A percentile compares a stretch with the other conserved stretches of the same genome.
phyloP scores from a whole-genome alignment of 2,113 vertebrate species.

The Isurus oxyrinchus region DNA sequence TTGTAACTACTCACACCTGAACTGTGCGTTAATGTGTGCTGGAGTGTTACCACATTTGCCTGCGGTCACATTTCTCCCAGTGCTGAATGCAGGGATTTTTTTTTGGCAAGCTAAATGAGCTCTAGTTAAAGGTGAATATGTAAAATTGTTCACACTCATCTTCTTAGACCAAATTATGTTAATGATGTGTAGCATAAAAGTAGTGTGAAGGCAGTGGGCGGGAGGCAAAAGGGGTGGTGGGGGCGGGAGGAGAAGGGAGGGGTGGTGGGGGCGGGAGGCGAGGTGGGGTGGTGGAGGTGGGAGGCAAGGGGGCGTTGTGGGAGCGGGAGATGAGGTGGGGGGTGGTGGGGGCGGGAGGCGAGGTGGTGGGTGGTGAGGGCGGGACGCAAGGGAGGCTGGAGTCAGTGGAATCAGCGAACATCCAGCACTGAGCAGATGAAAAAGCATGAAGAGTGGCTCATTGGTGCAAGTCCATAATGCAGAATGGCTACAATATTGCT shows the following conservation, averaged over 20 bases:
- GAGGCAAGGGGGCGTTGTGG: too few relatives aligned
- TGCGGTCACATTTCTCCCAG: not conserved
- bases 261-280: too few relatives aligned
- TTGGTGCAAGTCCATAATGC: not conserved
- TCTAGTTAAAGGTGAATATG: not conserved
- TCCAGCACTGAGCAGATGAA: not conserved
- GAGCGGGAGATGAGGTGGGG: too few relatives aligned
- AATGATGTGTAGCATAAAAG: not conserved
- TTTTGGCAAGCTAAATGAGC: not conserved
- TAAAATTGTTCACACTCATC: not conserved
- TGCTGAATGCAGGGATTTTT: not conserved
- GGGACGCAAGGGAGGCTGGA: too few relatives aligned
- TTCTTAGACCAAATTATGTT: not conserved
- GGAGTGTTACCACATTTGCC: not conserved
- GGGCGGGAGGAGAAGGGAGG: too few relatives aligned
- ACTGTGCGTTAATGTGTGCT: not conserved
- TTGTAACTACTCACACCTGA: slow-evolving; percentile 5
- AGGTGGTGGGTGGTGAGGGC: too few relatives aligned
- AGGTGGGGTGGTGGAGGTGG: too few relatives aligned
- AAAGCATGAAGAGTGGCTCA: not conserved
- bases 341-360: too few relatives aligned
- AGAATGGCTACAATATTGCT: not conserved
- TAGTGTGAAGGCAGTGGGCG: not conserved
- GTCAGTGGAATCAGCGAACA: not conserved
- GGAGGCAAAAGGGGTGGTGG: too few relatives aligned